Percentiles rank a stretch among this genome's conserved stretches.
phyloP scores from a whole-genome alignment of 2,797 vertebrate genomes.

The Esox lucius region DNA sequence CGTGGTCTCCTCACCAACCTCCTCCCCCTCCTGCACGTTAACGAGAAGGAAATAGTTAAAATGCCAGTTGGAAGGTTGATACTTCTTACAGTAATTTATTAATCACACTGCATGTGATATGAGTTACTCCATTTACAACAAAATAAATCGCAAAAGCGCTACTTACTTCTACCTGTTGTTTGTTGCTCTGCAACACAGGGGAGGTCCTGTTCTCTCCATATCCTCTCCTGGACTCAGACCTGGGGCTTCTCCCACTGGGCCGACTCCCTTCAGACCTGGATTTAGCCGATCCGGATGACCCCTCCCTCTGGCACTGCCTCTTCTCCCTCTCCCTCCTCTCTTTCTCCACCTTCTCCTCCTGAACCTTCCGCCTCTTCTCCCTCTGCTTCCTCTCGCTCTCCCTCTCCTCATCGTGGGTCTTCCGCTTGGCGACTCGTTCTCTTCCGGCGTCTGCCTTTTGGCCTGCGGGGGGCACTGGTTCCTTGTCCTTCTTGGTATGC shows the following conservation, averaged over 20 bases:
- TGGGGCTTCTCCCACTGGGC: conserved; percentile 25
- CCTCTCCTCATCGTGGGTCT: conserved; percentile 34
- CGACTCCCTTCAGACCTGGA: conserved; percentile 6
- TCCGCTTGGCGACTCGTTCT: conserved; percentile 21
- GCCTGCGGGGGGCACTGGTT: not conserved
- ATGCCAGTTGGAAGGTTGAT: not conserved
- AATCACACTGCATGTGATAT: too few relatives aligned
- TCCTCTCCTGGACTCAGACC: not conserved
- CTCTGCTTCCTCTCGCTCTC: conserved; percentile 12
- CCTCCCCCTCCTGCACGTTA: conserved; percentile 20
- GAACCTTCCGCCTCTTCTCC: not conserved
- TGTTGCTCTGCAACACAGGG: not conserved
- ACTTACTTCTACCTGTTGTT: not conserved
- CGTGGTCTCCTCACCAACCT: conserved; percentile 62
- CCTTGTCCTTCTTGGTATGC: not conserved
- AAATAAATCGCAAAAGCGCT: not conserved
- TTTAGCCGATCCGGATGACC: conserved; percentile 2
- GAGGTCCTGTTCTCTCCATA: not conserved
- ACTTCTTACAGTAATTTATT: not conserved
- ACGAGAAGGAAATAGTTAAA: not conserved
- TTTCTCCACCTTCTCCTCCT: conserved; percentile 1
- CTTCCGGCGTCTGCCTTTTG: conserved; percentile 4
- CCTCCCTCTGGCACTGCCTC: conserved; percentile 39
- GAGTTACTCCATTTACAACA: too few relatives aligned
- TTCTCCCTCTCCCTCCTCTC: conserved; percentile 39